Evolutionary conservation across 2,797 vertebrate genomes (phyloP), one percentile per base, ranked within the genome.

Genomic region (Danio kyathit): DNA sequence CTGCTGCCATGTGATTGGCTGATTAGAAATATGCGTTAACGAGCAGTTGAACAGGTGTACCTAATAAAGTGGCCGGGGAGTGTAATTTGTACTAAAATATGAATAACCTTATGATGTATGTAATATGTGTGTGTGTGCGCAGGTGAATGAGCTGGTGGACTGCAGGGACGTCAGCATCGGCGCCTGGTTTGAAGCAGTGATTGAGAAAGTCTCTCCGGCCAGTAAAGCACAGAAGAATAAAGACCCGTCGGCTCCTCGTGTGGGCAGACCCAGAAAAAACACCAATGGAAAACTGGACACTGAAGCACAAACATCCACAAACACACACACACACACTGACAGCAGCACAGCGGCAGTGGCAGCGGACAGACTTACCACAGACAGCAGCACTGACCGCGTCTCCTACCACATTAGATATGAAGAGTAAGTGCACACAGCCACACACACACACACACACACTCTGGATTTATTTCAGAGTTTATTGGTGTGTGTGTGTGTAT

Each of bases 101-200:
- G n/a, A n/a, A 29, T 29, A 29, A 29, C 29, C 29, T 29, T 29
- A 29, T 4, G 3, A 19, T 60, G 57, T 48, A 5, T 48, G 49
- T 52, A 4, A 51, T 52, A 4, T 52, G 8, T 19, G 7, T 75
- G 57, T 43, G 56, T 14, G 65, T 89, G 90, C 93, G 83, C 91
- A 99, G 98, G 96, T 99, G 88, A 98, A 99, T 10, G 98, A 99
- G 91, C 91, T 99, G 92, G 97, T 99, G 93, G 98, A 99, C 95
- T 98, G 96, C 87, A 95, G 97, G 88, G 98, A 99, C 87, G 92
- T 96, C 87, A 97, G 92, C 92, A 96, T 98, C 79, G 97, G 98
- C 56, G 95, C 97, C 89, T 99, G 98, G 98, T 99, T 99, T 87
- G 98, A 99, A 94, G 97, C 97, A 88, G 95, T 95, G 87, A 94